Evolutionary conservation across 2,113 vertebrate species (phyloP).

Genomic region (Hystrix brachyura): DNA sequence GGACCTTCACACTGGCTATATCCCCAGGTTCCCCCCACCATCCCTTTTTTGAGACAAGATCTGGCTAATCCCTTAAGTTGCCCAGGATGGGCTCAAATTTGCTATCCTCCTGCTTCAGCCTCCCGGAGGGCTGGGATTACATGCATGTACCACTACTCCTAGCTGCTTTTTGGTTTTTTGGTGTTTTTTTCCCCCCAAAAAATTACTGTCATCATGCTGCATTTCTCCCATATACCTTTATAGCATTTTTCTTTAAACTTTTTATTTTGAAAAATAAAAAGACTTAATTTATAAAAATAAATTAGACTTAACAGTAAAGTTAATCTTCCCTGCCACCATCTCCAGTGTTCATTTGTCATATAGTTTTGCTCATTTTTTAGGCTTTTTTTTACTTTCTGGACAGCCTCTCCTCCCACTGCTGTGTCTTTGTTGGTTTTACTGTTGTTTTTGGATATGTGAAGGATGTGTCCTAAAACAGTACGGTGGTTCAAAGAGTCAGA

Average conservation of each 20-base stretch:
- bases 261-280: background rate
- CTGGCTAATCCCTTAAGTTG: background rate
- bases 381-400: background rate
- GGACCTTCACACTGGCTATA: background rate
- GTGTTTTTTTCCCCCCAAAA: background rate
- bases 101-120: background rate
- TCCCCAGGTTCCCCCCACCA: background rate
- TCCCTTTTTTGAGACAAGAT: background rate
- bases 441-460: background rate
- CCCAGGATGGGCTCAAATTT: background rate
- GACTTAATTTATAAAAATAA: too few relatives aligned
- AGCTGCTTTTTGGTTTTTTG: background rate
- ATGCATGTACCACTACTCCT: background rate
- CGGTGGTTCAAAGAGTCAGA: background rate
- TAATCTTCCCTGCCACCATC: background rate
- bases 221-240: background rate
- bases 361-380: background rate
- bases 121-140: background rate
- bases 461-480: background rate
- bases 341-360: background rate
- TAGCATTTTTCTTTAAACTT: background rate
- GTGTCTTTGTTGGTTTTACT: background rate
- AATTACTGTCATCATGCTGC: background rate
- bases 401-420: accelerated
- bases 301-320: background rate